Evolutionary conservation across 2,113 vertebrate species (phyloP).

Genomic region (Lathamus discolor): DNA sequence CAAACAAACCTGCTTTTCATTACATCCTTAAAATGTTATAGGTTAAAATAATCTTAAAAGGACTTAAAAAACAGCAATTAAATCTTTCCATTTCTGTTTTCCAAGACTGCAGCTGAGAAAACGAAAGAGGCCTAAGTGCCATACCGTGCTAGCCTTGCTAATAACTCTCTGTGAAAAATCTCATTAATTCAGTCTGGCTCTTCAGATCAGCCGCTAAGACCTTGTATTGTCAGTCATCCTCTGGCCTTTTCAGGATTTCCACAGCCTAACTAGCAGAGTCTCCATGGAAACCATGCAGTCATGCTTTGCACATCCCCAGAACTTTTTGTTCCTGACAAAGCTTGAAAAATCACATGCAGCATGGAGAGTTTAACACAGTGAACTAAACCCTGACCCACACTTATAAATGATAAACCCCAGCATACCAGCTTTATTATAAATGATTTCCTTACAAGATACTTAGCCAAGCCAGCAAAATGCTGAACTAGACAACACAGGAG

Average conservation of each 20-base stretch:
- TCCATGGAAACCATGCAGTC: conserved; percentile 94
- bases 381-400: conserved; percentile 85
- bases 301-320: conserved; percentile 88
- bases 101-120: conserved; percentile 80
- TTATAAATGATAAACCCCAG: conserved; percentile 85
- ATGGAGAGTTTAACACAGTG: conserved; percentile 89
- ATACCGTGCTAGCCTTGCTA: conserved; percentile 82
- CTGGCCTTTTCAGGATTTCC: conserved; percentile 89
- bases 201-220: conserved; percentile 93
- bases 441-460: conserved; percentile 83
- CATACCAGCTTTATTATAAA: conserved; percentile 83
- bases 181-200: conserved; percentile 97
- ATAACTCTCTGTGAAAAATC: conserved; percentile 96
- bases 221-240: conserved; percentile 97
- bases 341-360: conserved; percentile 97
- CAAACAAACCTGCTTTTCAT: conserved; percentile 68
- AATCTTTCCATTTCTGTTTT: conserved; percentile 85
- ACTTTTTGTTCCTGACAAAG: conserved; percentile 95
- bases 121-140: conserved; percentile 73
- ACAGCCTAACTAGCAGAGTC: conserved; percentile 93
- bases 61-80: conserved; percentile 79
- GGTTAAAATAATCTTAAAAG: conserved; percentile 78
- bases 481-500: conserved; percentile 63
- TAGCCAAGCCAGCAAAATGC: conserved; percentile 74
- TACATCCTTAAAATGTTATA: conserved; percentile 74